Conservation (phyloP, 2,797 vertebrate species). For the Pantherophis alleghaniensis region DNA sequence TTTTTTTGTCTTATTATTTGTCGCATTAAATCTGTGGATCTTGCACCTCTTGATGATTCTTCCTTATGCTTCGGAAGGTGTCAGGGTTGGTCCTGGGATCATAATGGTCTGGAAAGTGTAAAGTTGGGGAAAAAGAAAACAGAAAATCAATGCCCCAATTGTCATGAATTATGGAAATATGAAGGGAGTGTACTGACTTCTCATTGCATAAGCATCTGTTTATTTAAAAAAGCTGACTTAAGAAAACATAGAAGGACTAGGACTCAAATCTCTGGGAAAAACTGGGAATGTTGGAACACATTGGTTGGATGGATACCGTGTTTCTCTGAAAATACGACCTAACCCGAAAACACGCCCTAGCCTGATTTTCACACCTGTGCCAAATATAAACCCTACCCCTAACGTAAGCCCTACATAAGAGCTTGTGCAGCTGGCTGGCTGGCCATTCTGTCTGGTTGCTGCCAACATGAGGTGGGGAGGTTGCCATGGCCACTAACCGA, state of each 20-base stretch:
- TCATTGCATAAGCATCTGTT: neutral
- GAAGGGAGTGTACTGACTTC: neutral
- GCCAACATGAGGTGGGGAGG: too few relatives aligned
- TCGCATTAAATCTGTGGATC: slow-evolving; percentile 67
- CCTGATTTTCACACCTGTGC: too few relatives aligned
- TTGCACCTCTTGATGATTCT: slow-evolving; percentile 65
- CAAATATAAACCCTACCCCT: too few relatives aligned
- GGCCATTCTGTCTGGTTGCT: too few relatives aligned
- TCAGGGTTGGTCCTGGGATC: slow-evolving; percentile 82
- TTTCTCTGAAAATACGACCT: too few relatives aligned
- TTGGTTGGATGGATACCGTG: too few relatives aligned
- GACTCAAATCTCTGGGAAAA: neutral
- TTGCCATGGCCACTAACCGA: too few relatives aligned
- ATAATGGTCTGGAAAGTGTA: slow-evolving; percentile 80
- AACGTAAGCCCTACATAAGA: too few relatives aligned
- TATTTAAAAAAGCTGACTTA: neutral
- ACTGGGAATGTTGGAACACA: neutral
- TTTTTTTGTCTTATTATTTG: slow-evolving; percentile 45
- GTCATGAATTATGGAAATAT: neutral
- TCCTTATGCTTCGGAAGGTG: slow-evolving; percentile 75
- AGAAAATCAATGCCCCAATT: slow-evolving; percentile 23
- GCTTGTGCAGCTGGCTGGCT: too few relatives aligned
- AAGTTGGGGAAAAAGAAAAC: neutral
- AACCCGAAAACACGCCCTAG: too few relatives aligned
- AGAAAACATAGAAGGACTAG: neutral